Percentiles rank a stretch among this genome's conserved stretches.
Conservation (phyloP, 2,113 vertebrate genomes). For the Columba janthina region DNA sequence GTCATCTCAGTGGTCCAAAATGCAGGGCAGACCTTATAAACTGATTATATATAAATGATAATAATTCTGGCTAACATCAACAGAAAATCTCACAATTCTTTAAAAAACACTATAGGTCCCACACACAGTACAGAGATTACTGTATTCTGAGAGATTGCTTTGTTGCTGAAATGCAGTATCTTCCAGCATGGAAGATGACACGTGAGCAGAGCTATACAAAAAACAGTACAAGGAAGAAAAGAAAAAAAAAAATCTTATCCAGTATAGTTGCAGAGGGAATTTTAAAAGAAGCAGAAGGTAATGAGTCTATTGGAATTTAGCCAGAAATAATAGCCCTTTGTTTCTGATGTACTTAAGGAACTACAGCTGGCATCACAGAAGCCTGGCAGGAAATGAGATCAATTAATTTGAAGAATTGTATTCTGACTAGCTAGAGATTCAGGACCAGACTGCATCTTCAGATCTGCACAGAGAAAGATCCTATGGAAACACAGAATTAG, state of each 20-base stretch:
- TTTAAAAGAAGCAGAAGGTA: slow-evolving; percentile 51
- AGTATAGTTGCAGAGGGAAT: slow-evolving; percentile 9
- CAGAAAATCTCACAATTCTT: background rate
- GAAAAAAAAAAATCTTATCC: background rate
- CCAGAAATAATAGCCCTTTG: slow-evolving; percentile 56
- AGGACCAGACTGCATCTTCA: background rate
- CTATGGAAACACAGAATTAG: background rate
- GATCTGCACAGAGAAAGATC: background rate
- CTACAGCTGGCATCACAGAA: slow-evolving; percentile 53
- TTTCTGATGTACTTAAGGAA: slow-evolving; percentile 58
- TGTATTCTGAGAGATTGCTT: background rate
- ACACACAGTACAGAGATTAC: background rate
- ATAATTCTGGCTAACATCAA: background rate
- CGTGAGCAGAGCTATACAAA: background rate
- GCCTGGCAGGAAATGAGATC: slow-evolving; percentile 62
- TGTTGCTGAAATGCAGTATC: background rate
- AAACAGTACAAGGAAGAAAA: background rate
- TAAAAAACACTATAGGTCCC: background rate
- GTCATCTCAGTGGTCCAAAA: background rate
- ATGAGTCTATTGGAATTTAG: slow-evolving; percentile 40
- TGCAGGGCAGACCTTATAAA: background rate
- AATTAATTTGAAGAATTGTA: slow-evolving; percentile 62
- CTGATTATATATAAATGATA: background rate
- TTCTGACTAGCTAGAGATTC: slow-evolving; percentile 29
- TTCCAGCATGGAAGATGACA: background rate